Evolutionary conservation across 37 sponge, comb jelly and placozoan genomes (phyloP).

Genomic region (Beroe forskalii): DNA sequence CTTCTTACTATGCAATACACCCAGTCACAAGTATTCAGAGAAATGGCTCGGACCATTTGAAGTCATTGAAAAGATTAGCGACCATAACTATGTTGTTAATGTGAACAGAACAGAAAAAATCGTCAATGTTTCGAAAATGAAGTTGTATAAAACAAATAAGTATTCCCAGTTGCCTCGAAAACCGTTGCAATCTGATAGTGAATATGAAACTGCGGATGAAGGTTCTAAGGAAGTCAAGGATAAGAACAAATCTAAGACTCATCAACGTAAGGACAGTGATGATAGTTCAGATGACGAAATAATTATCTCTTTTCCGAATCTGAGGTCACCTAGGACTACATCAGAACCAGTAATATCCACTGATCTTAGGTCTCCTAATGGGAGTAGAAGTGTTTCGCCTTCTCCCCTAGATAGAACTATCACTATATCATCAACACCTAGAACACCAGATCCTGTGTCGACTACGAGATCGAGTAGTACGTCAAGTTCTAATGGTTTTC

Average conservation of each 20-base stretch:
- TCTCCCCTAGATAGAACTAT: too few relatives aligned
- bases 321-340: too few relatives aligned
- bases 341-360: too few relatives aligned
- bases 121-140: slow-evolving; percentile 10
- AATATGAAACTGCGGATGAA: background rate
- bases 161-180: background rate
- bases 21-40: slow-evolving; percentile 25
- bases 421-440: too few relatives aligned
- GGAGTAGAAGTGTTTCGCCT: too few relatives aligned
- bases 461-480: too few relatives aligned
- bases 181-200: background rate
- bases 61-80: slow-evolving; percentile 1
- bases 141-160: background rate
- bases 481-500: too few relatives aligned
- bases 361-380: too few relatives aligned
- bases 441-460: too few relatives aligned
- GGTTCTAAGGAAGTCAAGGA: background rate
- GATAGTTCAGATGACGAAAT: background rate
- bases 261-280: too few relatives aligned
- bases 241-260: too few relatives aligned
- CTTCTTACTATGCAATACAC: background rate
- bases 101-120: background rate
- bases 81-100: slow-evolving; percentile 9
- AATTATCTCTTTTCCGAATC: too few relatives aligned
- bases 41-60: slow-evolving; percentile 12